phyloP scores from a whole-genome alignment of 2,888 invertebrate species.

The Drosophila suboccidentalis region DNA sequence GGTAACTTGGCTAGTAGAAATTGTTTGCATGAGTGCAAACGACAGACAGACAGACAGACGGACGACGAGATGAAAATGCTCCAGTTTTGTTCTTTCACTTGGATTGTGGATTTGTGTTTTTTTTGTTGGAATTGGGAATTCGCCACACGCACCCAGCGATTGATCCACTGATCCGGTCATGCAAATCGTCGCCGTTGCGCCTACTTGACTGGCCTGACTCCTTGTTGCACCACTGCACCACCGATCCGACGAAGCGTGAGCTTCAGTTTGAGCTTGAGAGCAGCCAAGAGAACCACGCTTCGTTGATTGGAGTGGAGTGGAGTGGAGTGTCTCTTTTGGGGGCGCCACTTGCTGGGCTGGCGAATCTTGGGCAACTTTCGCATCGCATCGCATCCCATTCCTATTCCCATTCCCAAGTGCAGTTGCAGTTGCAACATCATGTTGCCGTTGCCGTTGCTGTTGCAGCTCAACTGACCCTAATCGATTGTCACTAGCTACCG shows the following conservation, averaged over 20 bases:
- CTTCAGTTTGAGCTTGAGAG: slow-evolving; percentile 34
- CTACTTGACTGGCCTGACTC: slow-evolving; percentile 44
- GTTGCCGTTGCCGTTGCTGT: neutral
- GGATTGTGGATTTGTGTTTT: neutral
- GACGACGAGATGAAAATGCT: slow-evolving; percentile 55
- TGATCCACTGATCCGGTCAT: slow-evolving; percentile 67
- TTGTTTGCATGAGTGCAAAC: slow-evolving; percentile 57
- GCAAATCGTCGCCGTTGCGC: slow-evolving; percentile 67
- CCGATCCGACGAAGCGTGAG: slow-evolving; percentile 56
- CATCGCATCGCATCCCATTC: slow-evolving; percentile 25
- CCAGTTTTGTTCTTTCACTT: slow-evolving; percentile 65
- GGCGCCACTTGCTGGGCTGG: slow-evolving; percentile 47
- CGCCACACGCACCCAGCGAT: slow-evolving; percentile 70
- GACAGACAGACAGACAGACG: slow-evolving; percentile 13
- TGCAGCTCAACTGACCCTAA: slow-evolving; percentile 62
- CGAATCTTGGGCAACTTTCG: slow-evolving; percentile 52
- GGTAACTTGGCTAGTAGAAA: slow-evolving; percentile 25
- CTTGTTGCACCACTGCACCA: slow-evolving; percentile 20
- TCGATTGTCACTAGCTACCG: slow-evolving; percentile 75
- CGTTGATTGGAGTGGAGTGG: slow-evolving; percentile 45
- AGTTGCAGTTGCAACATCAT: neutral
- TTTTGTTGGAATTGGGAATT: slow-evolving; percentile 36
- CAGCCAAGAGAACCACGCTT: slow-evolving; percentile 41
- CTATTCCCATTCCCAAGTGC: slow-evolving; percentile 13
- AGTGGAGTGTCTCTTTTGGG: slow-evolving; percentile 16